phyloP scores from a whole-genome alignment of 2,888 invertebrate genomes.

The Hydropsyche betteni region DNA sequence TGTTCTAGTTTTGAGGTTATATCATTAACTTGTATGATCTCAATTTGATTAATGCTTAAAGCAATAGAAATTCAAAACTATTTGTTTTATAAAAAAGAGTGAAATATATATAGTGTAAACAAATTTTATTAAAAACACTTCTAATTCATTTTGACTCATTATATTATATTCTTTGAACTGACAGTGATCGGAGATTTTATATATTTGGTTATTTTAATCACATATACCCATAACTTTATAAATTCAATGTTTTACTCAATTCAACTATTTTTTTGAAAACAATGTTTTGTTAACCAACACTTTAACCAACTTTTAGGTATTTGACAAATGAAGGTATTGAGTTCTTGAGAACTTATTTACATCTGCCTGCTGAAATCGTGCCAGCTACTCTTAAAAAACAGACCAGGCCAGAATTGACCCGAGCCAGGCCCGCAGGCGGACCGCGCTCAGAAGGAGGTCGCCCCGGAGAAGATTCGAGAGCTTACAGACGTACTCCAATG shows the following conservation, averaged over 20 bases:
- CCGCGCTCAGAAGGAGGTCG: conserved; percentile 75
- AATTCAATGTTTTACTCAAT: no score
- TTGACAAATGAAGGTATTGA: conserved; percentile 98
- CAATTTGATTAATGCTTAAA: no score
- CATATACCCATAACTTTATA: no score
- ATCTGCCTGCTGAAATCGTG: conserved; percentile 98
- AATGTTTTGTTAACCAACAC: neutral
- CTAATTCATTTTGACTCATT: no score
- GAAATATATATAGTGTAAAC: no score
- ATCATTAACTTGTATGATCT: neutral
- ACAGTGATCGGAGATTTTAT: no score
- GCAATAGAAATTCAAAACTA: no score
- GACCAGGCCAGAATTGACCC: conserved; percentile 83
- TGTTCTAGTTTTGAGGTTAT: neutral
- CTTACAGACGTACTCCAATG: conserved; percentile 78
- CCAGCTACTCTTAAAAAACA: conserved; percentile 96
- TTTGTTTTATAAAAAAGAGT: no score
- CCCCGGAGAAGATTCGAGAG: conserved; percentile 84
- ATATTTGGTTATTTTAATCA: no score
- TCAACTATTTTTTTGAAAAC: neutral
- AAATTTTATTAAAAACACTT: no score
- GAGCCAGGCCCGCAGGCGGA: conserved; percentile 75
- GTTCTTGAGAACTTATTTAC: conserved; percentile 93
- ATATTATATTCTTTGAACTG: no score
- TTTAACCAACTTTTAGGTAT: conserved; percentile 69